A percentile compares a stretch with the other conserved stretches of the same genome.
Evolutionary conservation across 2,888 invertebrate genomes (phyloP).

Genomic region (Abscondita cerata): DNA sequence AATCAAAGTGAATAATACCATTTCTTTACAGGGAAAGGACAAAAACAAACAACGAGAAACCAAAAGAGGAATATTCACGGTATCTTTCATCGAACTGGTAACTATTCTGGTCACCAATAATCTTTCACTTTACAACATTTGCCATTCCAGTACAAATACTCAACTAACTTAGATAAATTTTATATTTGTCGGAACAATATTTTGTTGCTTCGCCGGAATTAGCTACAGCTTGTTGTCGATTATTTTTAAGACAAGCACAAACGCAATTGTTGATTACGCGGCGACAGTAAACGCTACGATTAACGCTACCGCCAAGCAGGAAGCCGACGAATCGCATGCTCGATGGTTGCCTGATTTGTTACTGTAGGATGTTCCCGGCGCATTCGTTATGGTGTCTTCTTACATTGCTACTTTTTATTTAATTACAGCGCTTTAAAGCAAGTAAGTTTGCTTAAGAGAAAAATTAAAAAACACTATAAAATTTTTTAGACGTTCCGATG

Average conservation of each 20-base stretch:
- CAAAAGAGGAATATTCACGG: slow-evolving; percentile 13
- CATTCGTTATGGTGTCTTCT: slow-evolving; percentile 65
- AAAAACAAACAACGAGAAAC: background rate
- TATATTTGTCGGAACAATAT: slow-evolving; percentile 63
- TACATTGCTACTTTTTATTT: slow-evolving; percentile 71
- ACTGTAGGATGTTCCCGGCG: slow-evolving; percentile 67
- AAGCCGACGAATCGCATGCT: slow-evolving; percentile 58
- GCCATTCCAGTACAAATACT: slow-evolving; percentile 70
- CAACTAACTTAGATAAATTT: slow-evolving; percentile 65
- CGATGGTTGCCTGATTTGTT: slow-evolving; percentile 63
- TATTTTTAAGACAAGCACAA: slow-evolving; percentile 70
- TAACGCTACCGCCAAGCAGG: slow-evolving; percentile 36
- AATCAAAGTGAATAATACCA: background rate
- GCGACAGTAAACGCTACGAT: background rate
- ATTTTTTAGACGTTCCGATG: slow-evolving; percentile 65
- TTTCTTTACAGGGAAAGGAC: slow-evolving; percentile 13
- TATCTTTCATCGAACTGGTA: slow-evolving; percentile 17
- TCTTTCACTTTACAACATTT: background rate
- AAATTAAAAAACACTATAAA: background rate
- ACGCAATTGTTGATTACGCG: slow-evolving; percentile 63
- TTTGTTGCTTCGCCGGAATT: slow-evolving; percentile 66
- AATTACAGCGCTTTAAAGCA: slow-evolving; percentile 76
- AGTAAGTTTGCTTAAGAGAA: slow-evolving; percentile 54
- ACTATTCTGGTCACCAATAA: background rate
- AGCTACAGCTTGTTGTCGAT: slow-evolving; percentile 73